Evolutionary conservation across 2,113 vertebrate species (phyloP).

Genomic region (Pipa parva): DNA sequence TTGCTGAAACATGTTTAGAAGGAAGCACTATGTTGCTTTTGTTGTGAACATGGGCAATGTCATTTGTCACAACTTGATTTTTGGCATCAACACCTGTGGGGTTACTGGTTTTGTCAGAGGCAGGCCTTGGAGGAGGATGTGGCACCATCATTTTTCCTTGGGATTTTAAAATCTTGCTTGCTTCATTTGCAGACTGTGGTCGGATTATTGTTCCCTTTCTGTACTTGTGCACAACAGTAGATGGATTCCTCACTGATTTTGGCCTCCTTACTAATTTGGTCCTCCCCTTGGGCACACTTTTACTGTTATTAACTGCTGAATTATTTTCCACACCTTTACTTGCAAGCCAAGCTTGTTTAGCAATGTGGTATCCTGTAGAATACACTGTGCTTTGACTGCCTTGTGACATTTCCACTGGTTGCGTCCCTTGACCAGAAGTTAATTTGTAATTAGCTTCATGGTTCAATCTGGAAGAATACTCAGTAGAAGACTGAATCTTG

Average conservation of each 20-base stretch:
- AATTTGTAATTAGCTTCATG: conserved; percentile 42
- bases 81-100: conserved; percentile 38
- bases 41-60: not conserved
- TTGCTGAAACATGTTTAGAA: conserved; percentile 46
- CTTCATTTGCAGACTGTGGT: conserved; percentile 61
- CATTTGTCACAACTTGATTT: conserved; percentile 20
- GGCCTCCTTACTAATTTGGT: conserved; percentile 54
- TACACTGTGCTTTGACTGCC: conserved; percentile 45
- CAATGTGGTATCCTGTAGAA: conserved; percentile 55
- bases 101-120: conserved; percentile 39
- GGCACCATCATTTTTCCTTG: conserved; percentile 64
- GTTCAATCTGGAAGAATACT: not conserved
- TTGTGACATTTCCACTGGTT: conserved; percentile 49
- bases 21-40: conserved; percentile 42
- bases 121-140: conserved; percentile 64
- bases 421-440: conserved; percentile 43
- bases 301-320: conserved; percentile 48
- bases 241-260: conserved; percentile 50
- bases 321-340: conserved; percentile 60
- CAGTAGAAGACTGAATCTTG: conserved; percentile 29
- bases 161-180: conserved; percentile 56
- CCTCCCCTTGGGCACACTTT: conserved; percentile 49
- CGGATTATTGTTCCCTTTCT: conserved; percentile 63
- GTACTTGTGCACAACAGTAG: conserved; percentile 45
- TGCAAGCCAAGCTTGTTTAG: conserved; percentile 73